Base-by-base conservation (phyloP, 2,797 vertebrate species). In the Melopsittacus undulatus region DNA sequence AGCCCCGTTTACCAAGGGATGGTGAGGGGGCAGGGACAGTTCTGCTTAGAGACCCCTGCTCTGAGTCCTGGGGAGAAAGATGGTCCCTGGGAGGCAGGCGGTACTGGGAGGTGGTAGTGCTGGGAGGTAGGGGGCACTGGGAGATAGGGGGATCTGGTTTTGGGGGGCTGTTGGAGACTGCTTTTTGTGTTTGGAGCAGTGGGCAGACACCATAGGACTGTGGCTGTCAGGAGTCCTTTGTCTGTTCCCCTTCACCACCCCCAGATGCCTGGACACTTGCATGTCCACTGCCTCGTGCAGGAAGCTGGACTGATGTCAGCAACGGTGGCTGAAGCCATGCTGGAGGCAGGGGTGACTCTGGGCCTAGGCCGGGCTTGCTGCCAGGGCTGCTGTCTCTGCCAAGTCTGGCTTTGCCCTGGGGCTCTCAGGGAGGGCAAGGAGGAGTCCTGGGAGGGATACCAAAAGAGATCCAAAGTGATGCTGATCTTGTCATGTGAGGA, bases 341-440 rank as follows among this genome's bases (percentile, higher is more conserved):
- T 2, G 0, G 9, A 40, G 22, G 21, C 3, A 3, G 42, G 17
- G 56, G 9, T 7, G 17, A 36, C 27, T 15, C 23, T 15, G 30
- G 32, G 51, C 49, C 2, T 6, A 15, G 30, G 42, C 42, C 27
- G 42, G 63, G 40, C 69, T 68, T 45, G 29, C 9, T 27, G 52
- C 86, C 77, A 82, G 52, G 29, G 13, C 24, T 45, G 40, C 46
- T 11, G 38, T 19, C 54, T 46, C 26, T 59, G 75, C 68, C 74
- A 85, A 66, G 29, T 17, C 18, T 15, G 51, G 21, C n/a, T 73
- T 67, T 84, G 51, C 38, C 74, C 68, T 45, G 70, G 27, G 68
- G 30, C 40, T 73, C n/a, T 52, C 0, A 2, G 43, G 22, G n/a
- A 2, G 13, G n/a, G 42, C 21, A 67, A 51, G 45, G 73, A 64